Conservation (phyloP, 2,113 vertebrate species). For the Chloroceryle aenea region DNA sequence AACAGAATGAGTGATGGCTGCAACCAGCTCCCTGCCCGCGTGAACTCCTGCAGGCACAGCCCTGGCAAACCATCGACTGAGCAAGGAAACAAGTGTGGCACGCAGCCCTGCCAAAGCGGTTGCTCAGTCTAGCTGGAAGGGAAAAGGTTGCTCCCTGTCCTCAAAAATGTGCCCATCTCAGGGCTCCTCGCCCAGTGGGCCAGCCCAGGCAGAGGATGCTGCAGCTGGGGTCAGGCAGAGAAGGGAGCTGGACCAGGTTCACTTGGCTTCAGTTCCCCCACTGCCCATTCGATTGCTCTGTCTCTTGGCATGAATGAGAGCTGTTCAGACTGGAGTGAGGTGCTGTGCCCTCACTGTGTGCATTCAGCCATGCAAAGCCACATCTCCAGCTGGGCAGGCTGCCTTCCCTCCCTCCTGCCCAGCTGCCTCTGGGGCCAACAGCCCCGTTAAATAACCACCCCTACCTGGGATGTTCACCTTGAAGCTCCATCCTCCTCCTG, state of each 20-base stretch:
- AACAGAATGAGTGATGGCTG: not conserved
- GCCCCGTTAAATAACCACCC: not conserved
- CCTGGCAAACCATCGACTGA: not conserved
- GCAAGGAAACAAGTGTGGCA: not conserved
- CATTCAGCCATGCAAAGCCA: not conserved
- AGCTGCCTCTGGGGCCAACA: not conserved
- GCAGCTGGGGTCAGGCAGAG: not conserved
- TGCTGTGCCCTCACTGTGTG: not conserved
- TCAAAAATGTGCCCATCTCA: accelerated
- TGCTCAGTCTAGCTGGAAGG: not conserved
- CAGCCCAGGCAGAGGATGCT: not conserved
- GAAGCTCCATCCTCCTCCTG: not conserved
- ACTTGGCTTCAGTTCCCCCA: not conserved
- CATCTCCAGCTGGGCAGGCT: not conserved
- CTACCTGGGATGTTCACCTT: not conserved
- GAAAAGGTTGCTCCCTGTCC: not conserved
- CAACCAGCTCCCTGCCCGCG: not conserved
- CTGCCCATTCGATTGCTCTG: not conserved
- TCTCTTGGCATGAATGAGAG: not conserved
- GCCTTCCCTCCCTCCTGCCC: not conserved
- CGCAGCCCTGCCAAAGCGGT: not conserved
- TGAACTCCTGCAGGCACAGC: not conserved
- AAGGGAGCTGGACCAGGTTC: not conserved
- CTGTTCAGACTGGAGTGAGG: not conserved
- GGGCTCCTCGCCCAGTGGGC: not conserved